These are phyloP conservation scores for Dynastes maya DNA, from an alignment of 2,888 invertebrate genomes.

Conservation along the genomic window DNA sequence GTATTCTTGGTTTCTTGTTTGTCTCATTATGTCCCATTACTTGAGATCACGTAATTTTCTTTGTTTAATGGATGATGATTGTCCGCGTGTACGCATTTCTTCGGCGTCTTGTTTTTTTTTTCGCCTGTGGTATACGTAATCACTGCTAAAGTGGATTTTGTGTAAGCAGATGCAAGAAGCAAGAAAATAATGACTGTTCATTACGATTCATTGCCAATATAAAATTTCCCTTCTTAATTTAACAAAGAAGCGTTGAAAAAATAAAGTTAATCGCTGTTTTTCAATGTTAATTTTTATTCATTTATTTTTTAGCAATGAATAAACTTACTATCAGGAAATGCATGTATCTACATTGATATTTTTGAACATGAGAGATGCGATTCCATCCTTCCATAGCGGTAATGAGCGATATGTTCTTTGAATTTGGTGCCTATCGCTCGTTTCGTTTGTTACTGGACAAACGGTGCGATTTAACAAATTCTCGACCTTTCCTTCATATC, in stretches of 20 bases:
- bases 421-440: too few species aligned
- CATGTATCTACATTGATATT: too few species aligned
- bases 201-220: not conserved
- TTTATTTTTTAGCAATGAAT: too few species aligned
- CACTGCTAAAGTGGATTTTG: not conserved
- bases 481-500: too few species aligned
- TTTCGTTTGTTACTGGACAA: too few species aligned
- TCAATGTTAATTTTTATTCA: too few species aligned
- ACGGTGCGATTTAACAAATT: too few species aligned
- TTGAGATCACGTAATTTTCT: constrained; percentile 24
- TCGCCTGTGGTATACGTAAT: constrained; percentile 1
- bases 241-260: not conserved
- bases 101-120: not conserved
- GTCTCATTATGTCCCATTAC: constrained; percentile 3
- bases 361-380: too few species aligned
- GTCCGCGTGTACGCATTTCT: not conserved
- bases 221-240: not conserved
- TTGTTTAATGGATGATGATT: constrained; percentile 23
- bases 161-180: constrained; percentile 6
- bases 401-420: too few species aligned
- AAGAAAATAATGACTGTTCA: not conserved
- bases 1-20: constrained; percentile 24
- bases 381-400: too few species aligned
- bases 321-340: too few species aligned
- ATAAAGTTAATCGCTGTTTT: not conserved